phyloP scores from a whole-genome alignment of 2,797 vertebrate genomes.

The Enteromius afrohamiltoni region DNA sequence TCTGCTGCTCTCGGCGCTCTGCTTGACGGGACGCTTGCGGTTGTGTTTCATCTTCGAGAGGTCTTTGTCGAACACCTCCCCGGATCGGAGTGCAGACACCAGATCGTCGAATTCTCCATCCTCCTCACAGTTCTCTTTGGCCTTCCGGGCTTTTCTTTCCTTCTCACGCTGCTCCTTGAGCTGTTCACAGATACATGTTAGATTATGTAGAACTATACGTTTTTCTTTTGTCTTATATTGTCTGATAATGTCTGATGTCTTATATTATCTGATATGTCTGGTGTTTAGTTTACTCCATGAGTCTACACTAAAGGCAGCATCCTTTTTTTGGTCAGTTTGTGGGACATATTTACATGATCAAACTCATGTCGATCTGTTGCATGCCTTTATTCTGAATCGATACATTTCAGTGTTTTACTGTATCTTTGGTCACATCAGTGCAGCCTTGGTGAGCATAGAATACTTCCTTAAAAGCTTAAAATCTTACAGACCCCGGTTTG shows the following conservation, averaged over 20 bases:
- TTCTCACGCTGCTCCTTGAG: slow-evolving; percentile 86
- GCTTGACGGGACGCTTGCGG: slow-evolving; percentile 82
- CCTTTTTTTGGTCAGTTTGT: background rate
- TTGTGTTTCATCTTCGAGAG: slow-evolving; percentile 87
- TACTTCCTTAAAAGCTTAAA: background rate
- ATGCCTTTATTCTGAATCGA: background rate
- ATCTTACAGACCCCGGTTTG: background rate
- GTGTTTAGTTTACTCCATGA: background rate
- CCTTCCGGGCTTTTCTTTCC: slow-evolving; percentile 82
- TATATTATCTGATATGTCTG: background rate
- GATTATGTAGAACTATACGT: background rate
- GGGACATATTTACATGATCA: background rate
- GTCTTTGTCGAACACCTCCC: slow-evolving; percentile 90
- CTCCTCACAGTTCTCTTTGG: slow-evolving; percentile 84
- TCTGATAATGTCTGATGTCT: too few relatives aligned
- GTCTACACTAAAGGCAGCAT: background rate
- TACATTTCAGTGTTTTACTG: background rate
- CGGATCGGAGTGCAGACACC: slow-evolving; percentile 85
- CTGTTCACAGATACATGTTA: slow-evolving; percentile 61
- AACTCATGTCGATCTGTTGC: background rate
- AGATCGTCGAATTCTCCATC: slow-evolving; percentile 87
- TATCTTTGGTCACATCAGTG: background rate
- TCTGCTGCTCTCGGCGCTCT: slow-evolving; percentile 77
- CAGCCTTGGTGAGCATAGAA: background rate
- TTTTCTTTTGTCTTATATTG: background rate